Conservation (phyloP, 2,113 vertebrate genomes). For the Neotoma lepida region DNA sequence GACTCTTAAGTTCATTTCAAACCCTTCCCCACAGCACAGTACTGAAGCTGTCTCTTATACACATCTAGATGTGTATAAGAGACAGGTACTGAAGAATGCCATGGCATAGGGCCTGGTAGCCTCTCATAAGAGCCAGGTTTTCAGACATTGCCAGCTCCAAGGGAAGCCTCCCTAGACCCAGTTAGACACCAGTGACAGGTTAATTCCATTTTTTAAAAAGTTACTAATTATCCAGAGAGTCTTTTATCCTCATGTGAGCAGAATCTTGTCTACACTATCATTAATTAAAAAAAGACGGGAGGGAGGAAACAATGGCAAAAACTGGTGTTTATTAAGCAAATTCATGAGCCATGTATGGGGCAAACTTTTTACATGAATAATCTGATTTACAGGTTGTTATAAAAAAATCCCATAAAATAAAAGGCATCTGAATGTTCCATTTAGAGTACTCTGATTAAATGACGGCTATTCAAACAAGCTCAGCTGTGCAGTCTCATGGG, state of each 20-base stretch:
- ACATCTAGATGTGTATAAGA: too few relatives aligned
- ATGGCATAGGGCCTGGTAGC: background rate
- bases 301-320: background rate
- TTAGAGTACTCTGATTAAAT: background rate
- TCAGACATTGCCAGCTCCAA: background rate
- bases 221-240: background rate
- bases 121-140: background rate
- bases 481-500: background rate
- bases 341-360: background rate
- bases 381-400: background rate
- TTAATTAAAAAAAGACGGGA: background rate
- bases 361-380: slow-evolving; percentile 40
- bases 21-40: background rate
- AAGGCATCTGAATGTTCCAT: background rate
- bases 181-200: background rate
- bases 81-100: background rate
- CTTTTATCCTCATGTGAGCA: background rate
- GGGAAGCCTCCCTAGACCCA: background rate
- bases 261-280: background rate
- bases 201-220: background rate
- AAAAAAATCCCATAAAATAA: background rate
- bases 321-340: background rate
- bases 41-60: too few relatives aligned
- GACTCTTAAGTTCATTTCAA: background rate
- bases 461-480: slow-evolving; percentile 27